Evolutionary conservation across 2,113 vertebrate species (phyloP).

Genomic region (Oryzias woworae): DNA sequence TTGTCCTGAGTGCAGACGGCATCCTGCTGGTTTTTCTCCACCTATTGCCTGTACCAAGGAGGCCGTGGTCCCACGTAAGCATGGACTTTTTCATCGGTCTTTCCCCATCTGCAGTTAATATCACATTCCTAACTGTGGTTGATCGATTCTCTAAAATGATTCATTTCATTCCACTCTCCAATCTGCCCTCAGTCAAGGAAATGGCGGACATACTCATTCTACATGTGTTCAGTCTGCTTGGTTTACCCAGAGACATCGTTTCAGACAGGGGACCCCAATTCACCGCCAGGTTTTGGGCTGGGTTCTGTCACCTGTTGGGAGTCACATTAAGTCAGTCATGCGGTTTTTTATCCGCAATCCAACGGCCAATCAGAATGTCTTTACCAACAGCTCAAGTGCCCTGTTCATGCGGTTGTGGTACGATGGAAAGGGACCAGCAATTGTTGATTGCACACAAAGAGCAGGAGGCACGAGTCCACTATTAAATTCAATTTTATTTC

Average conservation of each 20-base stretch:
- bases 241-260: background rate
- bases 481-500: too few species aligned
- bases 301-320: background rate
- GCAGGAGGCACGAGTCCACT: too few species aligned
- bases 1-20: background rate
- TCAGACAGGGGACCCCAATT: background rate
- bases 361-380: too few species aligned
- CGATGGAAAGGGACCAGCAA: too few species aligned
- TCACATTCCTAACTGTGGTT: background rate
- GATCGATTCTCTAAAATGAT: background rate
- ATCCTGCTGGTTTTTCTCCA: background rate
- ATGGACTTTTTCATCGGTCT: background rate
- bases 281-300: background rate
- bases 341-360: background rate
- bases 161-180: background rate
- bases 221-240: background rate
- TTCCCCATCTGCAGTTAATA: background rate
- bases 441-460: too few species aligned
- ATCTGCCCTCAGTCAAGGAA: background rate
- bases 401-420: too few species aligned
- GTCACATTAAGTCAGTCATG: background rate
- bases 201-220: background rate
- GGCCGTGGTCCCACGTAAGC: background rate
- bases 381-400: background rate
- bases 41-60: background rate